These are phyloP conservation scores for Acronicta aceris DNA, from an alignment of 2,888 invertebrate genomes.

Conservation along the genomic window DNA sequence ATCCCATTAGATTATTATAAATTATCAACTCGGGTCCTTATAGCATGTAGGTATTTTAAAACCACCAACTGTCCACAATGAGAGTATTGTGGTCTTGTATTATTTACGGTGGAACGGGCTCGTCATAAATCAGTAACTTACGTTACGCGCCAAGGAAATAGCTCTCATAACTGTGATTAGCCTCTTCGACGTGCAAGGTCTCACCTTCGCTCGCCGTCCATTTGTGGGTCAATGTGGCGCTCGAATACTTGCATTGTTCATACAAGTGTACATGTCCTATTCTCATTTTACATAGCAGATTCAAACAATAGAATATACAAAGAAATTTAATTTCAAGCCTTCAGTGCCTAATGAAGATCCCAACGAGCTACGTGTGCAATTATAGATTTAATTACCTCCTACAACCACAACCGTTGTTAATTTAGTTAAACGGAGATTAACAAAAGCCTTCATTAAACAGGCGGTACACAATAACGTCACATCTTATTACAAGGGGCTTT, in stretches of 20 bases:
- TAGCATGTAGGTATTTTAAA: constrained; percentile 47
- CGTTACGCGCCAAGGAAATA: constrained; percentile 70
- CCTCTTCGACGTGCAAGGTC: constrained; percentile 65
- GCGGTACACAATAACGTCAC: constrained; percentile 24
- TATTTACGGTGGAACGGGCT: constrained; percentile 66
- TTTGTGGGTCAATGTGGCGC: constrained; percentile 67
- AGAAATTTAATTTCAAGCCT: constrained; percentile 23
- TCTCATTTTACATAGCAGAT: constrained; percentile 15
- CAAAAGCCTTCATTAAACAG: constrained; percentile 28
- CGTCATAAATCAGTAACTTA: constrained; percentile 72
- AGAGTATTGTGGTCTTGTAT: constrained; percentile 56
- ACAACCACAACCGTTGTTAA: constrained; percentile 29
- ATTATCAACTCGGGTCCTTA: constrained; percentile 8
- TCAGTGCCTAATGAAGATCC: constrained; percentile 33
- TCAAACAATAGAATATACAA: constrained; percentile 37
- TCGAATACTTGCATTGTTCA: constrained; percentile 48
- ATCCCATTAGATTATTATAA: constrained; percentile 8
- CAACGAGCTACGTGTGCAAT: constrained; percentile 34
- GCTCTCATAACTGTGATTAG: constrained; percentile 75
- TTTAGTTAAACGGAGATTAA: constrained; percentile 32
- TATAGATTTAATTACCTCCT: constrained; percentile 38
- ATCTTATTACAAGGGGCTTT: constrained; percentile 21
- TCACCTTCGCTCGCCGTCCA: constrained; percentile 61
- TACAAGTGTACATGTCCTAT: constrained; percentile 15
- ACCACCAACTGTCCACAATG: constrained; percentile 48